Evolutionary conservation across 1,140 invertebrate species (phyloP).

Genomic region (Teleopsis dalmanni): DNA sequence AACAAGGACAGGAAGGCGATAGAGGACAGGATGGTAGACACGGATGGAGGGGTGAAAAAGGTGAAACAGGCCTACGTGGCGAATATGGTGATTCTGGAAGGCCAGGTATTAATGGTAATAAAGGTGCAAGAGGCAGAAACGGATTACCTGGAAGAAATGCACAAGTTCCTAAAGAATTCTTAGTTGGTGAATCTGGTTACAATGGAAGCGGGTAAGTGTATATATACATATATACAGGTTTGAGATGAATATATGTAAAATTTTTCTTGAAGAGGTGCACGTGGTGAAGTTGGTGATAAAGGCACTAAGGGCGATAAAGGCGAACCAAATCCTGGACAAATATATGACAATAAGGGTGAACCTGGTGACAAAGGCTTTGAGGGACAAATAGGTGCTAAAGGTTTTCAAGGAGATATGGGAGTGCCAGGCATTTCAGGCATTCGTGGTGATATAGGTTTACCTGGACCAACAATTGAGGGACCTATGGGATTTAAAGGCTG

Average conservation of each 20-base stretch:
- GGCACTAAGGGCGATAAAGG: slow-evolving; percentile 54
- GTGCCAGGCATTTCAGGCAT: slow-evolving; percentile 19
- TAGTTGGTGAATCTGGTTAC: slow-evolving; percentile 45
- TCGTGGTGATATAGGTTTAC: slow-evolving; percentile 19
- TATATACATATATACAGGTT: not conserved
- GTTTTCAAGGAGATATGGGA: slow-evolving; percentile 33
- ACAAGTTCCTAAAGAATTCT: slow-evolving; percentile 38
- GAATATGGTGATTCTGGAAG: slow-evolving; percentile 46
- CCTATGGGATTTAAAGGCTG: slow-evolving; percentile 48
- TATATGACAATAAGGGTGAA: slow-evolving; percentile 27
- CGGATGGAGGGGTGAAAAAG: slow-evolving; percentile 44
- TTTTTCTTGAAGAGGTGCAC: slow-evolving; percentile 33
- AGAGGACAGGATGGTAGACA: slow-evolving; percentile 30
- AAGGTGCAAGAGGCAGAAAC: slow-evolving; percentile 47
- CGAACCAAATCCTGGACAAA: slow-evolving; percentile 43
- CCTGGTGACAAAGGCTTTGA: slow-evolving; percentile 22
- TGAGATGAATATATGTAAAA: not conserved
- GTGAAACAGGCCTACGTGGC: slow-evolving; percentile 46
- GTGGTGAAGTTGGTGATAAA: slow-evolving; percentile 43
- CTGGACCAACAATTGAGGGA: slow-evolving; percentile 39
- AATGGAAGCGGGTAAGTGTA: slow-evolving; percentile 38
- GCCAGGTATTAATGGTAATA: slow-evolving; percentile 45
- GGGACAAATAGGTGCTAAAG: slow-evolving; percentile 29
- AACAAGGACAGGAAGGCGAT: slow-evolving; percentile 43
- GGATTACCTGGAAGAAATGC: slow-evolving; percentile 46